Base-by-base conservation (phyloP, 2,113 vertebrate genomes). In the Amazona guildingii region DNA sequence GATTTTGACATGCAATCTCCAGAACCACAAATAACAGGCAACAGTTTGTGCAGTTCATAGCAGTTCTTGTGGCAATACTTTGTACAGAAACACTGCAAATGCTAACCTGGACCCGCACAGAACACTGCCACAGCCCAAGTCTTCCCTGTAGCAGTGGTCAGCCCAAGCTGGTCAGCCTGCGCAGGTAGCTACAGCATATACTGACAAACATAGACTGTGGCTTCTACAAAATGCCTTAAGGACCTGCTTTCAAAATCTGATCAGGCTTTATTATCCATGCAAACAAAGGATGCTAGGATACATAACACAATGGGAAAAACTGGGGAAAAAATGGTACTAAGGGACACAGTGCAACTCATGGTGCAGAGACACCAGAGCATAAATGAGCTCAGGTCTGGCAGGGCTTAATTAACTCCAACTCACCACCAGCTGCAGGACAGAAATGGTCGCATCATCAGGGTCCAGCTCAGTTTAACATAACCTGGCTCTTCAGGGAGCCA, bases 321-420 rank as follows among this genome's bases (percentile, higher is more conserved):
- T 21, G 55, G 28, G 46, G n/a, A 21, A 63, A 73, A 94, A 92
- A 13, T 1, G 7, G 4, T 59, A 33, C 17, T 77, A 63, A 78
- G 49, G 28, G 28, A 37, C 61, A 59, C 21, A 29, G 15, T 11
- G 13, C 55, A 78, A 55, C 44, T 92, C 14, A 27, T 13, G 49
- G 80, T 73, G 55, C 44, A 62, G 59, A 78, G 86, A 70, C 51
- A 74, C 7, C 55, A 63, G 73, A 24, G 46, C 14, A 29, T 18
- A 92, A 92, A 75, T 27, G 55, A 96, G 43, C 39, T 68, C 33
- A 72, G 39, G 66, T 94, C 66, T 74, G 91, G 48, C 48, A 84
- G 81, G 84, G 62, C 84, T 87, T 89, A 78, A 94, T 94, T 92
- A 96, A 55, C 84, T 77, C 5, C 14, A 7, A 48, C 84, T 92